Conservation (phyloP, 2,888 invertebrate species). For the Dichetophora obliterata region DNA sequence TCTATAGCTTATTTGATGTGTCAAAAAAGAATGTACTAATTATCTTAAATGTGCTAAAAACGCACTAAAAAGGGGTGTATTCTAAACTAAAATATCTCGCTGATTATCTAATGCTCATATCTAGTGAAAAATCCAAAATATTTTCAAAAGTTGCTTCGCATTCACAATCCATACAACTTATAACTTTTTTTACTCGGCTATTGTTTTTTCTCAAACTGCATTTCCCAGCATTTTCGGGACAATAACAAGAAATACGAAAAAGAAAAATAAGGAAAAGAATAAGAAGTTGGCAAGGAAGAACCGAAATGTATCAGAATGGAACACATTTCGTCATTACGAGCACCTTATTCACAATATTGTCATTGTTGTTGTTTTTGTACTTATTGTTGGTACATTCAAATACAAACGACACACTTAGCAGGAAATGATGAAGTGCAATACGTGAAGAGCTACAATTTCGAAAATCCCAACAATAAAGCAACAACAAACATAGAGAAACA, state of each 20-base stretch:
- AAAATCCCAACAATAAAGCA: background rate
- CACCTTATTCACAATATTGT: background rate
- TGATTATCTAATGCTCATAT: no score
- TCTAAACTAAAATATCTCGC: no score
- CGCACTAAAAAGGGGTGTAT: no score
- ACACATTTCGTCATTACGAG: background rate
- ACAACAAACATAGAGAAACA: background rate
- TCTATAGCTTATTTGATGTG: no score
- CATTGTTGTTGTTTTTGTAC: background rate
- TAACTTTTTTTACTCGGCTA: no score
- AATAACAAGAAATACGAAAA: background rate
- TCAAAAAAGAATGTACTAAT: no score
- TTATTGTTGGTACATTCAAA: slow-evolving; percentile 12
- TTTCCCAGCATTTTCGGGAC: background rate
- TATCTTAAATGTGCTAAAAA: no score
- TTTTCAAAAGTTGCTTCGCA: background rate
- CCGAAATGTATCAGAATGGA: background rate
- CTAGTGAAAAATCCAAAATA: no score
- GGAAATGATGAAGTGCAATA: slow-evolving; percentile 24
- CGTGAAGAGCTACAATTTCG: slow-evolving; percentile 21
- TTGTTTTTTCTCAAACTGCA: background rate
- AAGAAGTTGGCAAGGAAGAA: background rate
- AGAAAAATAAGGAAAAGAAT: background rate
- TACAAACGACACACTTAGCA: slow-evolving; percentile 18
- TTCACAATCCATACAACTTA: background rate